phyloP scores from a whole-genome alignment of 1,140 invertebrate species.

The Halesus radiatus region DNA sequence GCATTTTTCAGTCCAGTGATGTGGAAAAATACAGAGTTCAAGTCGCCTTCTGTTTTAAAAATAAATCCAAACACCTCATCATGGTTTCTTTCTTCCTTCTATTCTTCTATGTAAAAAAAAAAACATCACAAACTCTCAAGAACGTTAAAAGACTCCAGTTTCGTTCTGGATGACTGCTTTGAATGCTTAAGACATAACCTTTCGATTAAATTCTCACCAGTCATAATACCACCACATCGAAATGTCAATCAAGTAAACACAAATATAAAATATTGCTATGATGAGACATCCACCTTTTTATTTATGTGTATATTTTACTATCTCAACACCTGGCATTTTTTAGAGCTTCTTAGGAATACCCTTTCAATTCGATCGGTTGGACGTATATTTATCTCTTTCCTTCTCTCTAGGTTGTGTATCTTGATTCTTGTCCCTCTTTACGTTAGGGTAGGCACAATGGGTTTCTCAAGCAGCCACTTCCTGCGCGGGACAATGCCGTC shows the following conservation, averaged over 20 bases:
- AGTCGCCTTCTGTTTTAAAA: neutral
- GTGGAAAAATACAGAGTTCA: too few relatives aligned
- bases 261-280: too few relatives aligned
- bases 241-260: too few relatives aligned
- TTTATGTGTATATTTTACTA: too few relatives aligned
- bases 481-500: constrained; percentile 27
- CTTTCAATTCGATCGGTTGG: neutral
- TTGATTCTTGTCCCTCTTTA: neutral
- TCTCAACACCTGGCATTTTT: too few relatives aligned
- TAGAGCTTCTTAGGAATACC: neutral
- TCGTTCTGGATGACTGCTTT: constrained; percentile 13
- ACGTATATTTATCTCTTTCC: neutral
- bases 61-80: constrained; percentile 14
- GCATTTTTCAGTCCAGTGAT: too few relatives aligned
- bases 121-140: constrained; percentile 15
- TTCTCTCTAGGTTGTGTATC: neutral
- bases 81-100: neutral
- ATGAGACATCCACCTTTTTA: too few relatives aligned
- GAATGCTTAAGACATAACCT: constrained; percentile 15
- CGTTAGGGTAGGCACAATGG: constrained; percentile 38
- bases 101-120: constrained; percentile 10
- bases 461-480: constrained; percentile 38
- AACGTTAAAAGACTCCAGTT: constrained; percentile 7
- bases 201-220: neutral
- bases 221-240: too few relatives aligned